A percentile compares a stretch with the other conserved stretches of the same genome.
phyloP scores from a whole-genome alignment of 2,888 invertebrate genomes.

The Cosmia trapezina region DNA sequence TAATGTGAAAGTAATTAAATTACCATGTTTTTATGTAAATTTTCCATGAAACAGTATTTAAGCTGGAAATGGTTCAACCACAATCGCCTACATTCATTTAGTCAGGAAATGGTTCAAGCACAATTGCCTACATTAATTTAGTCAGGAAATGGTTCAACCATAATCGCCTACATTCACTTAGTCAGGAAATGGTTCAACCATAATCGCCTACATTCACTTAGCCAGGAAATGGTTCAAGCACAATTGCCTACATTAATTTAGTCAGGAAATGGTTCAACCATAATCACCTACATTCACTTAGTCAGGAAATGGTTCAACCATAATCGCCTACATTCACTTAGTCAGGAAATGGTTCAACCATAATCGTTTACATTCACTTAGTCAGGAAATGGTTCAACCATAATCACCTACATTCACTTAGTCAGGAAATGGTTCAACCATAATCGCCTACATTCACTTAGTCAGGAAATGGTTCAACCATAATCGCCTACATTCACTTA shows the following conservation, averaged over 20 bases:
- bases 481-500: no score
- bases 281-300: no score
- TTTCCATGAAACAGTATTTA: neutral
- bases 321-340: no score
- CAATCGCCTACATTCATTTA: neutral
- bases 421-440: neutral
- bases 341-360: neutral
- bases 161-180: no score
- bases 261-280: neutral
- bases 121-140: no score
- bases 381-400: neutral
- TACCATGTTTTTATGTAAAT: neutral
- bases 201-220: no score
- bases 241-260: no score
- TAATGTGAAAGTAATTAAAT: conserved; percentile 3
- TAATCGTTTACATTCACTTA: no score
- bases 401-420: no score
- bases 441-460: no score
- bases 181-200: neutral
- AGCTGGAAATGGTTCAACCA: neutral
- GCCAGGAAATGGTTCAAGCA: neutral
- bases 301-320: neutral
- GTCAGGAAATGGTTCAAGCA: neutral
- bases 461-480: neutral
- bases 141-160: neutral